Evolutionary conservation across 1,140 invertebrate species (phyloP), one percentile per base, ranked within the genome.

Genomic region (Ruditapes philippinarum): DNA sequence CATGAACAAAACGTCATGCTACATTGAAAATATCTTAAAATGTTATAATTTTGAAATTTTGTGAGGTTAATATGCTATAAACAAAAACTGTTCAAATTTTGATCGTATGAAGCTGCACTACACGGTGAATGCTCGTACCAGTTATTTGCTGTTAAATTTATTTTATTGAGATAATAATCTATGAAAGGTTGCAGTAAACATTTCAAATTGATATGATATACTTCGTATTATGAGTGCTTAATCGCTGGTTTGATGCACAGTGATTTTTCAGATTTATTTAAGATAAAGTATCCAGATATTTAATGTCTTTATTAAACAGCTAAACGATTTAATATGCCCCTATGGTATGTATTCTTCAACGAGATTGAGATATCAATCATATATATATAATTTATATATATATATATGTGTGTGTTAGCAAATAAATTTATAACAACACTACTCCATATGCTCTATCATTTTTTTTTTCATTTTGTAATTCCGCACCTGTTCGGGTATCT

Each of bases 11-110:
- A 3, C 25, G 22, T 49, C 60, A 82, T 68, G 80, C 57, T 65
- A 40, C 60, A 82, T 82, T 82, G 2, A 68, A 82, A 62, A n/a
- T 68, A 68, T 65, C 60, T 81, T 51, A 42, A 42, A 40, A 57
- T 60, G 60, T 60, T 36, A 22, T 38, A 36, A 81, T 40, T 79
- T 79, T 79, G 45, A 33, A 57, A 22, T 79, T n/a, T 57, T 38
- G 31, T 33, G 65, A 70, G 7, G 65, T 19, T 17, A 38, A 38
- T 36, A 70, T 14, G 36, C 33, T 3, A 70, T 70, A 70, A 70
- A 70, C 22, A 70, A 28, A 14, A 38, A 38, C n/a, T 70, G 31
- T n/a, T 38, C 22, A 70, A 11, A 2, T 0, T 70, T 70, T 40
- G 4, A 31, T 33, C 36, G n/a, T n/a, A n/a, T n/a, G n/a, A n/a